Evolutionary conservation across 2,888 invertebrate genomes (phyloP).

Genomic region (Choristoneura rosaceana): DNA sequence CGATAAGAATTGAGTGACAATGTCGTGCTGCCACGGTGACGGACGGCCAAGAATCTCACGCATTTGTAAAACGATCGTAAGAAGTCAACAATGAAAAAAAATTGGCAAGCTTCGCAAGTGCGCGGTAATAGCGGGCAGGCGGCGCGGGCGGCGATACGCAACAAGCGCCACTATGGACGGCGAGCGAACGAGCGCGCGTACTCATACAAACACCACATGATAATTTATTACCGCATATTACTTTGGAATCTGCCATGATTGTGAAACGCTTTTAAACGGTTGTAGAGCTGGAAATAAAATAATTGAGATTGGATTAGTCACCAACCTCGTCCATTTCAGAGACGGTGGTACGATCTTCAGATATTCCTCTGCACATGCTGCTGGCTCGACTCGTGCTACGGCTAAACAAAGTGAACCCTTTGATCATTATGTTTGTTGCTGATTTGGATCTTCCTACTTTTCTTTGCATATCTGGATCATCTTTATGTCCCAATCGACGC

Average conservation of each 20-base stretch:
- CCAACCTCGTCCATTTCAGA: conserved; percentile 89
- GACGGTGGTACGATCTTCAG: conserved; percentile 87
- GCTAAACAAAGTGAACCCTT: conserved; percentile 90
- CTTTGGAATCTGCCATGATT: conserved; percentile 57
- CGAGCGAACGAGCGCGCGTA: conserved; percentile 53
- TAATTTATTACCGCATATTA: conserved; percentile 68
- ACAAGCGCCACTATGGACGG: conserved; percentile 54
- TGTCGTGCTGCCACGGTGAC: conserved; percentile 56
- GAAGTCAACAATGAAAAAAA: conserved; percentile 72
- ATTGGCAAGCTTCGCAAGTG: conserved; percentile 70
- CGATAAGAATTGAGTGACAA: conserved; percentile 60
- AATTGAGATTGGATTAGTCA: conserved; percentile 48
- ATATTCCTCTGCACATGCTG: conserved; percentile 84
- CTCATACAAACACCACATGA: conserved; percentile 57
- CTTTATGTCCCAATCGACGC: conserved; percentile 88
- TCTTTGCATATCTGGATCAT: conserved; percentile 75
- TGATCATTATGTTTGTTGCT: conserved; percentile 93
- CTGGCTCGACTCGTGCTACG: conserved; percentile 84
- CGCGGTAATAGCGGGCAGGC: conserved; percentile 57
- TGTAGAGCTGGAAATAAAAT: conserved; percentile 48
- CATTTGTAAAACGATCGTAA: conserved; percentile 59
- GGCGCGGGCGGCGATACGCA: conserved; percentile 45
- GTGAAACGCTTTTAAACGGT: conserved; percentile 53
- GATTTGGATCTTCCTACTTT: conserved; percentile 88
- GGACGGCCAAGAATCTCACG: conserved; percentile 64